phyloP scores from a whole-genome alignment of 2,888 invertebrate species.

The Macrophya annulata region DNA sequence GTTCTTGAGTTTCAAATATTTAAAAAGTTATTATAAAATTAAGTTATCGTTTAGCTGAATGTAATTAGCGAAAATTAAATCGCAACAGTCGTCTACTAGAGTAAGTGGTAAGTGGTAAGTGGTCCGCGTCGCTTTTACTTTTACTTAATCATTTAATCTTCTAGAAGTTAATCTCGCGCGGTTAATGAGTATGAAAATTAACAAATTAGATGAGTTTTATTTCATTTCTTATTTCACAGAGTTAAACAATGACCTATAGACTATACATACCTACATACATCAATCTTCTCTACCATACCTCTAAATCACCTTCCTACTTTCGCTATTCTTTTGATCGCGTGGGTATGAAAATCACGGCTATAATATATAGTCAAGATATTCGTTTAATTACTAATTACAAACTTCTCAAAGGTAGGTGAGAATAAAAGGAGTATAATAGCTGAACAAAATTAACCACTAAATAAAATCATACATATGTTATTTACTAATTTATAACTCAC shows the following conservation, averaged over 20 bases:
- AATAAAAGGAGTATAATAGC: background rate
- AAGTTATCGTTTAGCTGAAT: background rate
- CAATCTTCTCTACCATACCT: background rate
- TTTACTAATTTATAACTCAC: slow-evolving; percentile 84
- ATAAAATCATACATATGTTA: background rate
- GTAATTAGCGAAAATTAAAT: background rate
- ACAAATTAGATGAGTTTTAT: slow-evolving; percentile 1
- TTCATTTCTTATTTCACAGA: slow-evolving; percentile 31
- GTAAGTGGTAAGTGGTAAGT: background rate
- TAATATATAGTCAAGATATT: background rate
- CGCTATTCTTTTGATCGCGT: slow-evolving; percentile 45
- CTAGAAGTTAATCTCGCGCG: background rate
- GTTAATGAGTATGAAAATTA: background rate
- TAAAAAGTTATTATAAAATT: background rate
- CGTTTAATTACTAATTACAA: slow-evolving; percentile 24
- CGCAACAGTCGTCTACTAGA: background rate
- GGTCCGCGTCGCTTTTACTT: background rate
- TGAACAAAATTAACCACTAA: background rate
- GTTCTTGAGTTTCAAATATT: background rate
- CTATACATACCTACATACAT: background rate
- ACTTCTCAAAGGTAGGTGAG: background rate
- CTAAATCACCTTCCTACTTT: slow-evolving; percentile 18
- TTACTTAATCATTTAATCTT: slow-evolving; percentile 6
- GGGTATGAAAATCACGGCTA: slow-evolving; percentile 16
- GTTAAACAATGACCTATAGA: slow-evolving; percentile 20